Evolutionary conservation across 2,888 invertebrate genomes (phyloP), one percentile per base, ranked within the genome.

Genomic region (Quadroppia sp.): DNA sequence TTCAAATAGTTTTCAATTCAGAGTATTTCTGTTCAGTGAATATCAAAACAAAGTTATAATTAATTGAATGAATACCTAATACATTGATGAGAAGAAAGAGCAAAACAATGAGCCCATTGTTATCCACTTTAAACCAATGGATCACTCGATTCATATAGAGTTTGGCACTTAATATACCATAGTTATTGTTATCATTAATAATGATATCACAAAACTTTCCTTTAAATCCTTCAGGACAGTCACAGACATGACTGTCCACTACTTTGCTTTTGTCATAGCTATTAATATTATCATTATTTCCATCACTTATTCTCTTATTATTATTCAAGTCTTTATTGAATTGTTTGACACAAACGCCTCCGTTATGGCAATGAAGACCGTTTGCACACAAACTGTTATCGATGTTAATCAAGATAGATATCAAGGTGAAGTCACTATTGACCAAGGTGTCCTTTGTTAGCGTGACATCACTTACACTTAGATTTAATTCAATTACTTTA

Each of bases 11-110:
- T n/a, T n/a, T n/a, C 36, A 7, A 9, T 36, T 36, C 36, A 36
- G 36, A 36, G 6, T 36, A 36, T 36, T 36, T 36, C 9, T 36
- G 36, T 36, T 36, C 4, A 7, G 6, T 36, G 9, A 36, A 36
- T 36, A 36, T 36, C 4, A 36, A 36, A 9, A 36, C 36, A 36
- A 36, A 36, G 9, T 36, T 9, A 50, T 15, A 15, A n/a, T 50
- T 4, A 50, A 7, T 9, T 17, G 20, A 50, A 9, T 50, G n/a
- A 4, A 50, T 50, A 50, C 50, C 50, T 15, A 50, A 50, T 50
- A 50, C 4, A 50, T 50, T 50, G 20, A 50, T 50, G 50, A 50
- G 50, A 50, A 17, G n/a, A 50, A 50, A 50, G 50, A 50, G 50
- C 4, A 50, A 6, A 17, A 20, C 50, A 50, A 50, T 17, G 17